Base-by-base conservation (phyloP, 1,140 invertebrate species). In the Caenorhabditis remanei region DNA sequence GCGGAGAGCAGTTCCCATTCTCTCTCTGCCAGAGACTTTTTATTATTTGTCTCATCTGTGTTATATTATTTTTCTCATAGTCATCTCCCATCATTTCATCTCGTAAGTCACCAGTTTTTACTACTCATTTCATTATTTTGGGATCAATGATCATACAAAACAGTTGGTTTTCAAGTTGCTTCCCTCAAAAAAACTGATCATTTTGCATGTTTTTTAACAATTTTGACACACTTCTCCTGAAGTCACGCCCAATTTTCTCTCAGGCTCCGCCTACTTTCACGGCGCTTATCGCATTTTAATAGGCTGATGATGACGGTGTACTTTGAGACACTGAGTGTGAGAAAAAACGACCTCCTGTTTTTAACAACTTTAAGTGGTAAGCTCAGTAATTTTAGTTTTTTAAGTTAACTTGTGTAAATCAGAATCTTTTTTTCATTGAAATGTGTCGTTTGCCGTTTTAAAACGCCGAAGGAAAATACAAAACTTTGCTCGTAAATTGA, bases 101-200 rank as follows among this genome's bases (percentile, higher is more conserved):
- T 40, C 61, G 4, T 40, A 14, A 71, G 14, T 71, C 65, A 71
- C 14, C 65, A 71, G 41, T 4, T 71, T n/a, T 21, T 46, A 7
- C 21, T 65, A 13, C 24, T 8, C 32, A 21, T 14, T 65, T 71
- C 16, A 11, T 61, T n/a, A 61, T n/a, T 61, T 61, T 11, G 8
- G 61, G 14, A 63, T 63, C 61, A 63, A 63, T 63, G 61, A 63
- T 40, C 61, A 63, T 21, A 58, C 56, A 58, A 58, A 58, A 63
- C 61, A 63, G 24, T 63, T 32, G 32, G 2, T 32, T 32, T 32
- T 32, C 32, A 32, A 32, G 55, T 16, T 58, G 13, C 19, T n/a
- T 40, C 24, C 11, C 24, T 6, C 19, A 40, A 63, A 58, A 58
- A 63, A 63, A 58, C 55, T 58, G 55, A 58, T 58, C 55, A 58